These are phyloP conservation scores for Ceramica pisi DNA, from an alignment of 2,888 invertebrate genomes.

Conservation along the genomic window DNA sequence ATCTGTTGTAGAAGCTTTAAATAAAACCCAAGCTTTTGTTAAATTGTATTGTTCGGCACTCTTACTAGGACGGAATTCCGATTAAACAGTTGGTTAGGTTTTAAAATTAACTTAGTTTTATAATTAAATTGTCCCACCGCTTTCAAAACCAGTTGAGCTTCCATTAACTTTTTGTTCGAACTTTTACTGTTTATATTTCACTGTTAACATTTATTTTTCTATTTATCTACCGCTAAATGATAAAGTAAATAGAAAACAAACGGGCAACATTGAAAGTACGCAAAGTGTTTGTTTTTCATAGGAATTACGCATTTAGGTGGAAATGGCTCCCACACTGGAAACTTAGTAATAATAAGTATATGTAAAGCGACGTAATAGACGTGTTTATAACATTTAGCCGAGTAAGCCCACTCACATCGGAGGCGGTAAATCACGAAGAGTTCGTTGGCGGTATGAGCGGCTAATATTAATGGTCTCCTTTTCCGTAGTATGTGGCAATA, in stretches of 20 bases:
- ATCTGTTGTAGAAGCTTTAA: slow-evolving; percentile 46
- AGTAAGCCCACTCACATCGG: slow-evolving; percentile 36
- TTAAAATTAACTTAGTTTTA: slow-evolving; percentile 61
- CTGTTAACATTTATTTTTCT: slow-evolving; percentile 43
- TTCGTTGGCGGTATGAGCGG: slow-evolving; percentile 51
- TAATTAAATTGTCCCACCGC: slow-evolving; percentile 61
- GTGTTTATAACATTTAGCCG: slow-evolving; percentile 45
- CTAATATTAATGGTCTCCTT: slow-evolving; percentile 67
- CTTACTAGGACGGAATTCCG: slow-evolving; percentile 45
- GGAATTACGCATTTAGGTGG: slow-evolving; percentile 10
- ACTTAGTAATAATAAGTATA: slow-evolving; percentile 49
- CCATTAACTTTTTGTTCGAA: slow-evolving; percentile 53
- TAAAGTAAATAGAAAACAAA: slow-evolving; percentile 10
- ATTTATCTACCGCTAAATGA: slow-evolving; percentile 25
- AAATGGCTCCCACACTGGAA: slow-evolving; percentile 17
- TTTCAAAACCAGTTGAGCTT: slow-evolving; percentile 56
- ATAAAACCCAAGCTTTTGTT: slow-evolving; percentile 56
- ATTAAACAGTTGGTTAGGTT: slow-evolving; percentile 57
- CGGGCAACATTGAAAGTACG: neutral
- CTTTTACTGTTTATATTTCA: slow-evolving; percentile 50
- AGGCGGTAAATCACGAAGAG: slow-evolving; percentile 60
- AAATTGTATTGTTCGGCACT: slow-evolving; percentile 54
- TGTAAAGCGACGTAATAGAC: slow-evolving; percentile 39
- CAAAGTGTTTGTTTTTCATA: slow-evolving; percentile 20
- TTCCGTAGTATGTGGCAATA: slow-evolving; percentile 60